Evolutionary conservation across 2,113 vertebrate genomes (phyloP).

Genomic region (Nannospalax galili): DNA sequence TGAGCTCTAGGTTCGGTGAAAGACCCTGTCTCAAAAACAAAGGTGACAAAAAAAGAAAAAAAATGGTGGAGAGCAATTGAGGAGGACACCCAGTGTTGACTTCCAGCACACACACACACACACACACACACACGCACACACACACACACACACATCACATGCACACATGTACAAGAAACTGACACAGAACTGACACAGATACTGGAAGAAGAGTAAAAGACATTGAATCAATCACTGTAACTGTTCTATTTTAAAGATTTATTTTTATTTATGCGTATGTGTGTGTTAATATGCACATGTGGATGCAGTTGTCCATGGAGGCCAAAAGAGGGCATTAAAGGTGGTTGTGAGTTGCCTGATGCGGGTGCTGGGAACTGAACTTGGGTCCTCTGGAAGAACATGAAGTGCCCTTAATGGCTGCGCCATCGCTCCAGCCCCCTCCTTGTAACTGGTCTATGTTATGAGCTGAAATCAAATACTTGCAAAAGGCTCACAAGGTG

Average conservation of each 20-base stretch:
- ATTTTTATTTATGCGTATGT: neutral
- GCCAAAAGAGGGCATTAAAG: neutral
- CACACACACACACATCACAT: neutral
- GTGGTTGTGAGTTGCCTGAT: neutral
- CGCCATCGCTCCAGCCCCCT: neutral
- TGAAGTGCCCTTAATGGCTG: neutral
- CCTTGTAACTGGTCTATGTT: neutral
- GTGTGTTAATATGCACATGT: neutral
- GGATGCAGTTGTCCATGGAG: neutral
- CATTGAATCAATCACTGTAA: neutral
- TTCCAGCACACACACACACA: neutral
- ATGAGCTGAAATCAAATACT: neutral
- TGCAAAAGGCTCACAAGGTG: neutral
- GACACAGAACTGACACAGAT: neutral
- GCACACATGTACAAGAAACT: too few relatives aligned
- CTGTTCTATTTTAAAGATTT: neutral
- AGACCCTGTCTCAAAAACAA: neutral
- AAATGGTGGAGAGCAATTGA: neutral
- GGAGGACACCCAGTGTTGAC: neutral
- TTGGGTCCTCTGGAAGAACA: neutral
- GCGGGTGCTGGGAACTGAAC: neutral
- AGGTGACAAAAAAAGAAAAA: too few relatives aligned
- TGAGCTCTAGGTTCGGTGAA: neutral
- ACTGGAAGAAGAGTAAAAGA: neutral
- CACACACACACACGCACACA: neutral